Percentiles rank a stretch among this genome's conserved stretches.
These are phyloP conservation scores for Holothuria leucospilota DNA, from an alignment of 53 echinoderm and acorn worm genomes.

Conservation along the genomic window DNA sequence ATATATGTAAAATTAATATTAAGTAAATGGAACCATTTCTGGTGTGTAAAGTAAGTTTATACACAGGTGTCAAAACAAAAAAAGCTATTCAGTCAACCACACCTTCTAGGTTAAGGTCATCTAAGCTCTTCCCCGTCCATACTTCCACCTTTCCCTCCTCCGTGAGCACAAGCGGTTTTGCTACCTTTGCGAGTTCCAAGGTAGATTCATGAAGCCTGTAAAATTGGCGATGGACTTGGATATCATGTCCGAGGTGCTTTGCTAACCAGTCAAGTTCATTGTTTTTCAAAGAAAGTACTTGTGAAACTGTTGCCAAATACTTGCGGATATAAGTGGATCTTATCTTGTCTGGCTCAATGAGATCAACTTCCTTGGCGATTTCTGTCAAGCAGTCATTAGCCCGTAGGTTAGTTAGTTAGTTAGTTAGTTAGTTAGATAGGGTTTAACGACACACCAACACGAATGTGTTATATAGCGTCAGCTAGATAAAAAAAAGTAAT, in stretches of 20 bases:
- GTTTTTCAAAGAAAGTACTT: conserved; percentile 52
- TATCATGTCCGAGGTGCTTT: conserved; percentile 66
- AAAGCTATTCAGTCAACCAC: too few relatives aligned
- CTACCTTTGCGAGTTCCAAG: conserved; percentile 51
- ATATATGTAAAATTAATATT: too few relatives aligned
- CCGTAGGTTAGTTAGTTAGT: too few relatives aligned
- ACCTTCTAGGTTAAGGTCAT: conserved; percentile 28
- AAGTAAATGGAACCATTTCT: too few relatives aligned
- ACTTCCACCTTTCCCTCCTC: conserved; percentile 5
- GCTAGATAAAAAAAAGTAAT: too few relatives aligned
- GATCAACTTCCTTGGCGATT: conserved; percentile 48
- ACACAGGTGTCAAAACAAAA: too few relatives aligned
- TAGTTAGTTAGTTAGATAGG: too few relatives aligned
- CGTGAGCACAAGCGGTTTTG: conserved; percentile 43
- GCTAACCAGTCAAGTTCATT: conserved; percentile 65
- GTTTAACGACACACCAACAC: too few relatives aligned
- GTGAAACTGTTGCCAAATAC: conserved; percentile 63
- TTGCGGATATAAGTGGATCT: conserved; percentile 54
- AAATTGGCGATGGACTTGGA: conserved; percentile 58
- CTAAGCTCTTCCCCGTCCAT: conserved; percentile 6
- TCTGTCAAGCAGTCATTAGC: conserved; percentile 54
- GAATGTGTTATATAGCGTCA: too few relatives aligned
- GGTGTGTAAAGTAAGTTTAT: too few relatives aligned
- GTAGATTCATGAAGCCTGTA: conserved; percentile 53
- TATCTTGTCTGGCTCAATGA: conserved; percentile 53